Conservation (phyloP, 2,797 vertebrate species). For the Pipistrellus nathusii region DNA sequence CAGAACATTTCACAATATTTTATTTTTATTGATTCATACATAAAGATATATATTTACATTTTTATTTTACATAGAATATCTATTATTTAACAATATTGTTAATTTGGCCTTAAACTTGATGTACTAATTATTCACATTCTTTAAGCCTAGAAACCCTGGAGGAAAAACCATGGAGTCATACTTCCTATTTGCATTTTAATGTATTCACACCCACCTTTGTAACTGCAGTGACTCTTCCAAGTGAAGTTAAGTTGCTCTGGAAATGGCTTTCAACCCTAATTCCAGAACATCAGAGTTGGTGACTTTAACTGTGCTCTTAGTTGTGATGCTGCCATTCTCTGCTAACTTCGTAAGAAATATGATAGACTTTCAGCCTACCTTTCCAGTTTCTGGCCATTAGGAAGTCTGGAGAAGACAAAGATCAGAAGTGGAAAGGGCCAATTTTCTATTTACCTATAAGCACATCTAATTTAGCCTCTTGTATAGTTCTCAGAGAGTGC, state of each 20-base stretch:
- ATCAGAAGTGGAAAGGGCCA: conserved; percentile 45
- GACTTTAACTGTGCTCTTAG: not conserved
- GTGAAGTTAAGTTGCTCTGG: not conserved
- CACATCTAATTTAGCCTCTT: not conserved
- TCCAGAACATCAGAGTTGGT: conserved; percentile 8
- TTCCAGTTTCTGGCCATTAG: conserved; percentile 17
- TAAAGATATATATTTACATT: conserved; percentile 9
- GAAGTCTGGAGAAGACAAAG: conserved; percentile 42
- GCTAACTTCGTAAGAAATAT: conserved; percentile 26
- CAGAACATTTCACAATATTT: conserved; percentile 7
- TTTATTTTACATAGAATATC: conserved; percentile 10
- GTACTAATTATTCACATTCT: not conserved
- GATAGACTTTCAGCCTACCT: not conserved
- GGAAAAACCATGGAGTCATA: not conserved
- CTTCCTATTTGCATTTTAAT: conserved; percentile 1
- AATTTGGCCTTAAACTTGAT: conserved; percentile 29
- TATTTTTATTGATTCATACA: not conserved
- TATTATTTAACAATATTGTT: not conserved
- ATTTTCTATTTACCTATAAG: conserved; percentile 42
- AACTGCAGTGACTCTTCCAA: not conserved
- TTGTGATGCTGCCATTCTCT: not conserved
- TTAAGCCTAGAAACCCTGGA: not conserved
- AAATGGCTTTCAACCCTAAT: not conserved
- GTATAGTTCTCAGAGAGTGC: conserved; percentile 40
- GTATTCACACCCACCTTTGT: not conserved